Base-by-base conservation (phyloP, 2,888 invertebrate species). In the Galerucella nymphaeae region DNA sequence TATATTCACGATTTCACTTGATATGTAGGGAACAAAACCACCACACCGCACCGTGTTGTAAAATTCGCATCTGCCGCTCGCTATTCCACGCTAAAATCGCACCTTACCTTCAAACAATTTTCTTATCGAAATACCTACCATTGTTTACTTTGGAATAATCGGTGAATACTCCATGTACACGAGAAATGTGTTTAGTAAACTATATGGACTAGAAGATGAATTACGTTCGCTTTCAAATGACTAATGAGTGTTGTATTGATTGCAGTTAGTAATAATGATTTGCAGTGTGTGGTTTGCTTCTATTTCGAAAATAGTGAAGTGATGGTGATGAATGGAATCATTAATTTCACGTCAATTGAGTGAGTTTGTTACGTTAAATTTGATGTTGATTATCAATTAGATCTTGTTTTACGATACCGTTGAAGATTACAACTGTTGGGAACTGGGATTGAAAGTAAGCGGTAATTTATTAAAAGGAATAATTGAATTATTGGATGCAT, bases 111-210 rank as follows among this genome's bases (percentile, higher is more conserved):
- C 23, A 23, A 58, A 58, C 11, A 5, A 8, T 58, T 30, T 58
- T 58, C 58, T 58, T 58, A 30, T 58, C 58, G 23, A 58, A 58
- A 14, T 30, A 0, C 30, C 10, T 30, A 0, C 30, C 10, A 30
- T 58, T 58, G 58, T 58, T 58, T 58, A 14, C 23, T 58, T 58
- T 58, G 23, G 53, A 23, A 57, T 58, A 58, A 58, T 58, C 23
- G 30, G 30, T 30, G 57, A 20, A 20, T 57, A 57, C 57, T 18
- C 57, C 57, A 4, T 5, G 5, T 58, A 30, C 58, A 14, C 23
- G 58, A 58, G 58, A 58, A 30, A 58, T 9, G 30, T 30, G 23
- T 14, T 30, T 58, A 23, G 58, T 58, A 30, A 14, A 58, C 13
- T 58, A 6, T n/a, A 30, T 30, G 58, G 14, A 30, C 58, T 4